Conservation (phyloP, 2,797 vertebrate genomes). For the Silurus aristotelis region DNA sequence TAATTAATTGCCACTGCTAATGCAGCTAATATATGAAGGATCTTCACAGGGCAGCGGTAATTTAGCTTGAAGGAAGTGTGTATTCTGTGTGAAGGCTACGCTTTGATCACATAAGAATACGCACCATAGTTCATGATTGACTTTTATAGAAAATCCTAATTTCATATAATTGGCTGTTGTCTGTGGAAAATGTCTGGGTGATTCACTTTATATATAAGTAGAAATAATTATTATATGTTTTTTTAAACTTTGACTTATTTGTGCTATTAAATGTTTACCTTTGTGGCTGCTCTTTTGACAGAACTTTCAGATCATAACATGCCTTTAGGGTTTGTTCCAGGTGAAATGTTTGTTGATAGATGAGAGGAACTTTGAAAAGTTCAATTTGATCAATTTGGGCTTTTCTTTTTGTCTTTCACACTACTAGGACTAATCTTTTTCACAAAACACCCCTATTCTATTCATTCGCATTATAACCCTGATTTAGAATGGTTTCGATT, state of each 20-base stretch:
- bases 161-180: neutral
- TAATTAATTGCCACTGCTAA: neutral
- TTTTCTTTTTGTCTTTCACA: neutral
- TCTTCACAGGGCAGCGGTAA: neutral
- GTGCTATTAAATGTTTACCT: slow-evolving; percentile 35
- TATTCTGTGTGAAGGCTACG: neutral
- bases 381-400: no score
- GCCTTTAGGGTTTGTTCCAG: slow-evolving; percentile 40
- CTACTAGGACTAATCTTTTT: neutral
- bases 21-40: neutral
- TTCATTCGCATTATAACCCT: neutral
- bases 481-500: neutral
- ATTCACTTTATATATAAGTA: slow-evolving; percentile 5
- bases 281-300: slow-evolving; percentile 36
- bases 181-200: slow-evolving; percentile 7
- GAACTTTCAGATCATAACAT: slow-evolving; percentile 27
- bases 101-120: no score
- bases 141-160: neutral
- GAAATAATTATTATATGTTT: slow-evolving; percentile 11
- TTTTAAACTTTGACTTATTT: slow-evolving; percentile 23
- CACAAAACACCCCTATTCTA: neutral
- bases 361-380: slow-evolving; percentile 7
- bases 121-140: neutral
- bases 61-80: neutral
- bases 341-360: neutral